Percentiles rank a stretch among this genome's conserved stretches.
These are phyloP conservation scores for Crotalus tigris DNA, from an alignment of 2,113 vertebrate species.

Conservation along the genomic window DNA sequence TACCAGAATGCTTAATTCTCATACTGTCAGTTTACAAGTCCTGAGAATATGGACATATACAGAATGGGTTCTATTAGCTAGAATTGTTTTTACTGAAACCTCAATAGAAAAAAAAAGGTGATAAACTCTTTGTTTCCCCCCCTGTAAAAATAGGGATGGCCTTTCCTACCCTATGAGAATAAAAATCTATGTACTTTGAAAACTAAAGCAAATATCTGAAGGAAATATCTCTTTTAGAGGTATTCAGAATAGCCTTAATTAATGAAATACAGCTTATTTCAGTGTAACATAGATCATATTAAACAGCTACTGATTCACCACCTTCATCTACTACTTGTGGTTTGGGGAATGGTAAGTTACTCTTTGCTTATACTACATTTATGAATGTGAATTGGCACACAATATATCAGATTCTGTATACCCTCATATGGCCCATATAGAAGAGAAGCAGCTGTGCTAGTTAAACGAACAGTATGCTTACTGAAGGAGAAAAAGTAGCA, in stretches of 20 bases:
- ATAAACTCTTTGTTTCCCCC: neutral
- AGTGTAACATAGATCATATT: slow-evolving; percentile 21
- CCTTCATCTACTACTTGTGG: slow-evolving; percentile 48
- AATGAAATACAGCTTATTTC: slow-evolving; percentile 40
- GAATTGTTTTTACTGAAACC: neutral
- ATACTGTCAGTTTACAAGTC: slow-evolving; percentile 10
- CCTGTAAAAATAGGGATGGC: neutral
- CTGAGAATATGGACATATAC: neutral
- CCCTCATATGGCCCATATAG: neutral
- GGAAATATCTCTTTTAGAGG: neutral
- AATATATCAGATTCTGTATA: neutral
- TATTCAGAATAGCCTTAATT: slow-evolving; percentile 45
- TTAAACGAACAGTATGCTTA: neutral
- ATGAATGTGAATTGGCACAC: slow-evolving; percentile 26
- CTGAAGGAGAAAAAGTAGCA: slow-evolving; percentile 14
- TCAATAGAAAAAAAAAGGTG: neutral
- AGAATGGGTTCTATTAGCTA: neutral
- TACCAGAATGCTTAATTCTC: slow-evolving; percentile 29
- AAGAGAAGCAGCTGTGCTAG: neutral
- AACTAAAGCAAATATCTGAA: neutral
- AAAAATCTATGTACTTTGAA: neutral
- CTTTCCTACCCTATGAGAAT: neutral
- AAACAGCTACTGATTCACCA: slow-evolving; percentile 38
- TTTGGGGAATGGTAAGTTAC: slow-evolving; percentile 36
- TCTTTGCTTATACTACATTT: slow-evolving; percentile 31